Evolutionary conservation across 2,797 vertebrate species (phyloP).

Genomic region (Botia kubotai): DNA sequence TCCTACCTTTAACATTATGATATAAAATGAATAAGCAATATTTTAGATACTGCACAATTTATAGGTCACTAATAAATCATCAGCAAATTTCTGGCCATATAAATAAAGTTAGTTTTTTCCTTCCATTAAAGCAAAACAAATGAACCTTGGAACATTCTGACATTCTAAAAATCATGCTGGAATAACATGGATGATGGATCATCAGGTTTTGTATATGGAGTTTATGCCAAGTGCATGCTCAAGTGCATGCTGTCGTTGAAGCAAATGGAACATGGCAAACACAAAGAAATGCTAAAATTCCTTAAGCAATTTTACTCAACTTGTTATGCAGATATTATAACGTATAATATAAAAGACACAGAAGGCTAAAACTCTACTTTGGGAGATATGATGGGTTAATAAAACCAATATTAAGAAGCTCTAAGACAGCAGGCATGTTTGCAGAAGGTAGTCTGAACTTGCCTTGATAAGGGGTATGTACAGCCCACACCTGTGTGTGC

Average conservation of each 20-base stretch:
- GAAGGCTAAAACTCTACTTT: neutral
- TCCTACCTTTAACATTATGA: too few species aligned
- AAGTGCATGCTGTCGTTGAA: too few species aligned
- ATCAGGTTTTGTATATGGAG: neutral
- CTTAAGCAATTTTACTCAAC: too few species aligned
- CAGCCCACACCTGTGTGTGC: neutral
- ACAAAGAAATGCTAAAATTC: too few species aligned
- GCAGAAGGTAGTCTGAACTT: constrained; percentile 44
- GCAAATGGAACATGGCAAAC: too few species aligned
- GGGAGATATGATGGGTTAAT: neutral
- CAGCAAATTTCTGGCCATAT: too few species aligned
- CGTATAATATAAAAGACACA: neutral
- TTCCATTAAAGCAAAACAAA: too few species aligned
- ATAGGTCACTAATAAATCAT: too few species aligned
- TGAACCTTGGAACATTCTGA: neutral
- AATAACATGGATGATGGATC: neutral
- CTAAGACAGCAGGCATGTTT: constrained; percentile 27
- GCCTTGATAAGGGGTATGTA: neutral
- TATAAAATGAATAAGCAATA: too few species aligned
- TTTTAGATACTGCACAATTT: too few species aligned
- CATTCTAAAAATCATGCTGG: neutral
- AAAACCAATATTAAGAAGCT: constrained; percentile 8
- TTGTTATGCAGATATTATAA: neutral
- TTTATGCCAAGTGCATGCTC: too few species aligned
- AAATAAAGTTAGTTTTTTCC: too few species aligned